Evolutionary conservation across 2,888 invertebrate species (phyloP).

Genomic region (Amorpha juglandis): DNA sequence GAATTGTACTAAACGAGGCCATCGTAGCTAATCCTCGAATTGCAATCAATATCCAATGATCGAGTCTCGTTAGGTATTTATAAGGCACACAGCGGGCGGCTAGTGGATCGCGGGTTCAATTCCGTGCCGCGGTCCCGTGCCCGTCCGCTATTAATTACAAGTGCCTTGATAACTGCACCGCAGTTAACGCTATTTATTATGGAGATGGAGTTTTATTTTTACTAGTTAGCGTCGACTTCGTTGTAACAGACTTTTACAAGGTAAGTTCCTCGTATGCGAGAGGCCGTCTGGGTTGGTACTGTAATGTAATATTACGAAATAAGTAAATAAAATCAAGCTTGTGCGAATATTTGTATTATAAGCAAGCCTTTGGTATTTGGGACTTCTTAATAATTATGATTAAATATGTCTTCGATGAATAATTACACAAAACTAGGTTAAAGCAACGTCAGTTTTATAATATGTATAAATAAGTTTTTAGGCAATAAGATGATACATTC

Average conservation of each 20-base stretch:
- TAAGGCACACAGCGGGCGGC: constrained; percentile 42
- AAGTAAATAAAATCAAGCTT: no score
- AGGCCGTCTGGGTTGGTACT: no score
- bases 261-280: no score
- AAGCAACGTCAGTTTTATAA: no score
- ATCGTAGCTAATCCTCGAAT: not conserved
- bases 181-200: constrained; percentile 27
- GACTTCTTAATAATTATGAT: no score
- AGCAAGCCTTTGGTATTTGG: no score
- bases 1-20: not conserved
- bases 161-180: constrained; percentile 40
- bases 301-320: no score
- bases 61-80: not conserved
- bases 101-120: constrained; percentile 45
- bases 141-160: constrained; percentile 61
- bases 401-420: no score
- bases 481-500: no score
- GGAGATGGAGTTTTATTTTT: constrained; percentile 34
- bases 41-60: not conserved
- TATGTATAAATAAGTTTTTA: no score
- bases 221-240: not conserved
- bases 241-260: not conserved
- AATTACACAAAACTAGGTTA: no score
- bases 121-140: constrained; percentile 55
- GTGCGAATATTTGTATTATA: no score